Percentiles rank a stretch among this genome's conserved stretches.
These are phyloP conservation scores for Panagrolaimus sp. DNA, from an alignment of 1,140 invertebrate genomes.

Conservation along the genomic window DNA sequence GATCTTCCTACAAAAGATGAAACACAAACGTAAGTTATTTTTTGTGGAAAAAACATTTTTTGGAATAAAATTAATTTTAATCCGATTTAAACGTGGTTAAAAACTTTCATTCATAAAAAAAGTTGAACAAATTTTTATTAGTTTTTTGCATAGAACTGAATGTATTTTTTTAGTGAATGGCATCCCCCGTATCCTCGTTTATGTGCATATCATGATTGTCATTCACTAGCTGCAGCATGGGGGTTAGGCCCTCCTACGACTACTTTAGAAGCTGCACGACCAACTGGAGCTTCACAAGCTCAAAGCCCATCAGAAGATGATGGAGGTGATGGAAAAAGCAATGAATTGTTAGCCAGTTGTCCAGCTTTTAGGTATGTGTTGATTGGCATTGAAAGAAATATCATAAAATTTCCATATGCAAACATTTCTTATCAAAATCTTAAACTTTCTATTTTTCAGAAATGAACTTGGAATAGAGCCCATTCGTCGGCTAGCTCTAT, in stretches of 20 bases:
- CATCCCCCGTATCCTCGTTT: conserved; percentile 50
- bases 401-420: not conserved
- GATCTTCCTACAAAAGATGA: conserved; percentile 4
- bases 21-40: not conserved
- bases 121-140: too few relatives aligned
- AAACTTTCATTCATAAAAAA: too few relatives aligned
- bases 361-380: conserved; percentile 47
- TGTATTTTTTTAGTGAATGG: conserved; percentile 24
- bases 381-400: conserved; percentile 12
- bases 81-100: too few relatives aligned
- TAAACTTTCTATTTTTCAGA: conserved; percentile 21
- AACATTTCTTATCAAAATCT: too few relatives aligned
- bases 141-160: too few relatives aligned
- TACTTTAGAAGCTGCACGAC: conserved; percentile 40
- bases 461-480: conserved; percentile 57
- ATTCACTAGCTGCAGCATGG: conserved; percentile 52
- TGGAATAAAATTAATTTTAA: too few relatives aligned
- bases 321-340: conserved; percentile 53
- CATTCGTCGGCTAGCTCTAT: conserved; percentile 47
- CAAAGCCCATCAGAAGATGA: conserved; percentile 55
- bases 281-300: conserved; percentile 48
- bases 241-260: conserved; percentile 42
- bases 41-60: not conserved
- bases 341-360: conserved; percentile 50
- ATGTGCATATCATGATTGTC: conserved; percentile 55